A percentile compares a stretch with the other conserved stretches of the same genome.
Conservation (phyloP, 1,140 invertebrate species). For the Odontomachus brunneus region DNA sequence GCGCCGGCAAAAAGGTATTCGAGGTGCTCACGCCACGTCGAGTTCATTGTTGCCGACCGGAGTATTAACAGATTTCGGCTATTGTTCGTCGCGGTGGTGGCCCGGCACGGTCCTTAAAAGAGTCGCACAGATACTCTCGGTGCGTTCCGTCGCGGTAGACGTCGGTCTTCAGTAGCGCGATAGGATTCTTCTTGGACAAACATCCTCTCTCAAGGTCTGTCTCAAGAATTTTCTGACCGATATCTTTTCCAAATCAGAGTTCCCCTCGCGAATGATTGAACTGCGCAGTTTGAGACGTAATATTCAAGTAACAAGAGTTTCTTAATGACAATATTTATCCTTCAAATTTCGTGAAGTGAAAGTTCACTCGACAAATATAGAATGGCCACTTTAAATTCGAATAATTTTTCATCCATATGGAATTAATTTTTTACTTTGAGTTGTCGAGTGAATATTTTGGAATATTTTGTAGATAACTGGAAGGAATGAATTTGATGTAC, state of each 20-base stretch:
- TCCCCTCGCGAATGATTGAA: too few relatives aligned
- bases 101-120: constrained; percentile 51
- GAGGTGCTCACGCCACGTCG: constrained; percentile 75
- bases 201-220: too few relatives aligned
- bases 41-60: constrained; percentile 73
- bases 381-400: too few relatives aligned
- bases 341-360: too few relatives aligned
- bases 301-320: neutral
- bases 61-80: constrained; percentile 78
- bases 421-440: too few relatives aligned
- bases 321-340: neutral
- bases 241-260: neutral
- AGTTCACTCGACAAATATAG: too few relatives aligned
- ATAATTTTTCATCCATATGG: too few relatives aligned
- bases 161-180: neutral
- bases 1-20: constrained; percentile 80
- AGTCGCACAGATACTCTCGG: constrained; percentile 53
- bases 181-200: neutral
- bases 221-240: too few relatives aligned
- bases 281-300: neutral
- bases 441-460: too few relatives aligned
- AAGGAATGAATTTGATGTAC: too few relatives aligned
- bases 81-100: constrained; percentile 74
- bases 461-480: too few relatives aligned
- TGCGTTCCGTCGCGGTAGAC: constrained; percentile 62